Percentiles rank a stretch among this genome's conserved stretches.
Evolutionary conservation across 2,888 invertebrate genomes (phyloP).

Genomic region (Scaptomyza cyrtandrae): DNA sequence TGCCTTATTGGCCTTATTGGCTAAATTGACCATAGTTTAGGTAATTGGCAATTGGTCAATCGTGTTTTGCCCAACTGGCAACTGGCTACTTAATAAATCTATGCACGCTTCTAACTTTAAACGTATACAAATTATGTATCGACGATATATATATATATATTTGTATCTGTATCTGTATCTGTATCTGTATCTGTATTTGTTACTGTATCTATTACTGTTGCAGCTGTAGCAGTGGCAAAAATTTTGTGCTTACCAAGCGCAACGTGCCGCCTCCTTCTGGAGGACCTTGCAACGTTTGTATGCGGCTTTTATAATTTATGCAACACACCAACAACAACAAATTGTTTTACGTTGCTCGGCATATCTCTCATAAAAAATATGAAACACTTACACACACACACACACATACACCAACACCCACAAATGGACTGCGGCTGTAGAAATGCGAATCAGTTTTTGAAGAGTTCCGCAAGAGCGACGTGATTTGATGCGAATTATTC

Average conservation of each 20-base stretch:
- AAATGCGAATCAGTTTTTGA: constrained; percentile 72
- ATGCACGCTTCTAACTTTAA: constrained; percentile 32
- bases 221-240: constrained; percentile 18
- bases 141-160: constrained; percentile 4
- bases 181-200: constrained; percentile 3
- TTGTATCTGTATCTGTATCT: background rate
- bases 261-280: constrained; percentile 18
- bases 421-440: constrained; percentile 36
- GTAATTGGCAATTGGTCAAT: constrained; percentile 68
- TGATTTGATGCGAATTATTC: constrained; percentile 75
- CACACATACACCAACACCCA: constrained; percentile 11
- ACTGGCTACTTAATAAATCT: constrained; percentile 61
- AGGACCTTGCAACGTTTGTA: constrained; percentile 35
- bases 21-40: constrained; percentile 56
- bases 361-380: constrained; percentile 51
- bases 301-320: constrained; percentile 75
- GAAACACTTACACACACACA: constrained; percentile 5
- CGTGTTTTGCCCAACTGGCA: constrained; percentile 37
- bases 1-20: constrained; percentile 21
- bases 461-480: constrained; percentile 72
- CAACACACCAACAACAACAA: constrained; percentile 75
- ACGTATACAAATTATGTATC: constrained; percentile 24
- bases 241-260: constrained; percentile 53
- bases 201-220: constrained; percentile 4
- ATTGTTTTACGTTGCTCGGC: constrained; percentile 74